Conservation (phyloP, 1,140 invertebrate genomes). For the Patella vulgata region DNA sequence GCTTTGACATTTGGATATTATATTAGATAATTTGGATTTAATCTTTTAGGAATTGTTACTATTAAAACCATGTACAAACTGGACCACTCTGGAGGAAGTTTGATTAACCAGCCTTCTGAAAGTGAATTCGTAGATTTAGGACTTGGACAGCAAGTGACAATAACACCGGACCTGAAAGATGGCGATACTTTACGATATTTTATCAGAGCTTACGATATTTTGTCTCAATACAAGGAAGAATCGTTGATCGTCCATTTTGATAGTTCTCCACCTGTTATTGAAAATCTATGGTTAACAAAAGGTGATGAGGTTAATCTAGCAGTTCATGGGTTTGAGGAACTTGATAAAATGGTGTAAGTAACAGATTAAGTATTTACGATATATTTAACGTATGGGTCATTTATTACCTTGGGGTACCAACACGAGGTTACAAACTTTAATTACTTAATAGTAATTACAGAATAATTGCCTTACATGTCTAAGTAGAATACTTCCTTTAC, state of each 20-base stretch:
- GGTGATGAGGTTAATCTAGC: conserved; percentile 21
- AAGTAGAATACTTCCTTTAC: too few relatives aligned
- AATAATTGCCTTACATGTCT: too few relatives aligned
- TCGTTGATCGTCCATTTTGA: conserved; percentile 27
- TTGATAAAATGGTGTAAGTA: conserved; percentile 38
- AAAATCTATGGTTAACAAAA: conserved; percentile 39
- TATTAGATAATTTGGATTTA: too few relatives aligned
- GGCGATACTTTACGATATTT: conserved; percentile 25
- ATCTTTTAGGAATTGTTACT: conserved; percentile 7
- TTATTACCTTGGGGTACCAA: too few relatives aligned
- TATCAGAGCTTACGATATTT: conserved; percentile 21
- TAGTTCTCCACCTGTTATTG: conserved; percentile 35
- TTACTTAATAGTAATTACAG: too few relatives aligned
- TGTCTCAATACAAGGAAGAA: conserved; percentile 24
- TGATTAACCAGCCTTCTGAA: background rate
- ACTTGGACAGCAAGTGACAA: background rate
- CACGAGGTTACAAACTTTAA: too few relatives aligned
- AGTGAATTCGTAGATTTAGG: background rate
- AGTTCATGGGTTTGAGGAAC: conserved; percentile 27
- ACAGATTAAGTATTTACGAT: background rate
- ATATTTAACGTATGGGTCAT: background rate
- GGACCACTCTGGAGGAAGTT: conserved; percentile 10
- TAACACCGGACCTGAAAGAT: conserved; percentile 8
- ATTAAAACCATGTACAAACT: conserved; percentile 8
- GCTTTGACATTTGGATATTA: background rate